Percentiles rank a stretch among this genome's conserved stretches.
phyloP scores from a whole-genome alignment of 2,888 invertebrate genomes.

The Mesopsocus fuscifrons region DNA sequence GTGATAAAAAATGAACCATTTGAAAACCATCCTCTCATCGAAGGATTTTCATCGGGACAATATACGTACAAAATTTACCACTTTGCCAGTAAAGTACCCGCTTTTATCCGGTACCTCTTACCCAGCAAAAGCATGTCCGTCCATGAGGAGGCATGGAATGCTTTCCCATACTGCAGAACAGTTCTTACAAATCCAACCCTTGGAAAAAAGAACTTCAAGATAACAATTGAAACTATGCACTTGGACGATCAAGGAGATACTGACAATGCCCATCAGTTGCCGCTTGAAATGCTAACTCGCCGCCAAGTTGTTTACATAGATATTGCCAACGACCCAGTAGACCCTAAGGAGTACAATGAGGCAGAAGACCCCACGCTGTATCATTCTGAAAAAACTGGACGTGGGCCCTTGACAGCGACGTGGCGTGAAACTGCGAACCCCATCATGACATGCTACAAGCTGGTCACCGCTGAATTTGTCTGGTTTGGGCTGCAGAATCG shows the following conservation, averaged over 20 bases:
- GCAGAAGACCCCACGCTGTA: constrained; percentile 30
- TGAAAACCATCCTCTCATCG: constrained; percentile 25
- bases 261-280: constrained; percentile 31
- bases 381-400: constrained; percentile 29
- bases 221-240: constrained; percentile 27
- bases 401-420: constrained; percentile 28
- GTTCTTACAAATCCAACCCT: constrained; percentile 23
- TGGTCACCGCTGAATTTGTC: constrained; percentile 40
- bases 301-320: constrained; percentile 33
- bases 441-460: constrained; percentile 43
- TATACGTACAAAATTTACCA: constrained; percentile 44
- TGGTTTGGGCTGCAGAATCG: constrained; percentile 39
- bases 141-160: constrained; percentile 39
- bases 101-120: constrained; percentile 29
- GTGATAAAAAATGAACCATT: constrained; percentile 40
- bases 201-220: constrained; percentile 35
- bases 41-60: constrained; percentile 31
- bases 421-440: constrained; percentile 24
- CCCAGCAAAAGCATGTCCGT: constrained; percentile 35
- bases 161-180: constrained; percentile 37
- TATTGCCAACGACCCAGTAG: constrained; percentile 30
- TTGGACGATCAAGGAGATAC: constrained; percentile 19
- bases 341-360: constrained; percentile 28
- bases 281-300: constrained; percentile 27
- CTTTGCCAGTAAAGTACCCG: constrained; percentile 33